A percentile compares a stretch with the other conserved stretches of the same genome.
Conservation (phyloP, 2,113 vertebrate species). For the Tragulus kanchil region DNA sequence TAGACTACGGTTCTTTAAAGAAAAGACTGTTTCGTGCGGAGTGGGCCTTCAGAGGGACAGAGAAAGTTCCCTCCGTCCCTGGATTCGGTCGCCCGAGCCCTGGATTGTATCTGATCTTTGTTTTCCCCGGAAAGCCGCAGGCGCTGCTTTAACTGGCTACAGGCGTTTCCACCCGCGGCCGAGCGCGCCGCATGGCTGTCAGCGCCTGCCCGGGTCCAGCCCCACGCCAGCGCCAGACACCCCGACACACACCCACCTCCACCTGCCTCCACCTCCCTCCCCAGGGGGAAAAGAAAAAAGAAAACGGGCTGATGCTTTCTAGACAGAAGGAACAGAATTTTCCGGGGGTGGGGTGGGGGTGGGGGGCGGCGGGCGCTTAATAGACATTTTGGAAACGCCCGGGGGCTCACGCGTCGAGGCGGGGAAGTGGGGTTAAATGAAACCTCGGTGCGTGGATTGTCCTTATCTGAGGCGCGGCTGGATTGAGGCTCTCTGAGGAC, state of each 20-base stretch:
- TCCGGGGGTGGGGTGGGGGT: not conserved
- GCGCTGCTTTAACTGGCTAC: slow-evolving; percentile 8
- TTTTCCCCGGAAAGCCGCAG: slow-evolving; percentile 18
- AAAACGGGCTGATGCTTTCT: slow-evolving; percentile 16
- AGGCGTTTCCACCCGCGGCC: slow-evolving; percentile 28
- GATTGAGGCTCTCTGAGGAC: not conserved
- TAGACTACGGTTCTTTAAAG: not conserved
- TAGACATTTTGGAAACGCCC: not conserved
- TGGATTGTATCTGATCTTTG: slow-evolving; percentile 1
- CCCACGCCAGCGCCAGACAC: slow-evolving; percentile 73
- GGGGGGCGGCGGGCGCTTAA: not conserved
- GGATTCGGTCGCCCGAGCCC: not conserved
- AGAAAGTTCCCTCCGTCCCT: not conserved
- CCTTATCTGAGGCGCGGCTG: not conserved
- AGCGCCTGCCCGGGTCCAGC: slow-evolving; percentile 53
- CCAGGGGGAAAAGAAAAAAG: not conserved
- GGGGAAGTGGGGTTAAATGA: not conserved
- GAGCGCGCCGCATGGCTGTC: not conserved
- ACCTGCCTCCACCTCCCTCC: not conserved
- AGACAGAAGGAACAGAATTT: slow-evolving; percentile 13
- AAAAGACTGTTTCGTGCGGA: not conserved
- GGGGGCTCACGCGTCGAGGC: not conserved
- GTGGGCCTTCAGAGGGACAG: not conserved
- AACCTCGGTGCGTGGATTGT: not conserved
- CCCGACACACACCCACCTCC: slow-evolving; percentile 64